Conservation (phyloP, 2,888 invertebrate genomes). For the Tanypteryx hageni region DNA sequence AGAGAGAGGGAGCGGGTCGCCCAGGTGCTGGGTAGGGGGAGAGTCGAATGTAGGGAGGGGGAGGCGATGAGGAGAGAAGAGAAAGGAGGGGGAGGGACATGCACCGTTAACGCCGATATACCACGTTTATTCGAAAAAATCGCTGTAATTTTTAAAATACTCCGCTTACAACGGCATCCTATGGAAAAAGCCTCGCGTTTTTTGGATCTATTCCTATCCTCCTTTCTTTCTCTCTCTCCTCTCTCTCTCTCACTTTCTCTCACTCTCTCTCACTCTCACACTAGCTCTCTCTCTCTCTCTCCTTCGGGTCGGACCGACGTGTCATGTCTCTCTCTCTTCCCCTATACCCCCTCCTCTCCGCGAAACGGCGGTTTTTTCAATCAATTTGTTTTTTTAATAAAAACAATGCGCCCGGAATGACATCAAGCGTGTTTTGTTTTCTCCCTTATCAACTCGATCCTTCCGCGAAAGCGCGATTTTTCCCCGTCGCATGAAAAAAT, state of each 20-base stretch:
- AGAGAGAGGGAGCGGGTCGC: too few species aligned
- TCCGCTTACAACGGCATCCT: not conserved
- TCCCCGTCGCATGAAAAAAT: not conserved
- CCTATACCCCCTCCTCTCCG: not conserved
- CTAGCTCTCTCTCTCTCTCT: not conserved
- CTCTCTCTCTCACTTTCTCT: not conserved
- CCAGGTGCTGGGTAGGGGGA: not conserved
- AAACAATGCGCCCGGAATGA: not conserved
- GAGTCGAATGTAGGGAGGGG: not conserved
- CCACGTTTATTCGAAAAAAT: not conserved
- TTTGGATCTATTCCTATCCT: not conserved
- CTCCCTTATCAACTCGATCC: not conserved
- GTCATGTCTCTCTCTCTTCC: not conserved
- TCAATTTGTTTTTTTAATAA: not conserved
- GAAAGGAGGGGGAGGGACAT: not conserved
- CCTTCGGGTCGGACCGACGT: not conserved
- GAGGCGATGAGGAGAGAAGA: not conserved
- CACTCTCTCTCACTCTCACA: not conserved
- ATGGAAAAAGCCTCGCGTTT: not conserved
- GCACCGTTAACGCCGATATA: not conserved
- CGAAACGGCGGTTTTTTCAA: too few species aligned
- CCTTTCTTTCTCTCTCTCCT: not conserved
- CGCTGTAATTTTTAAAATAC: not conserved
- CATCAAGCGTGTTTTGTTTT: not conserved
- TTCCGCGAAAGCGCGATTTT: not conserved